Conservation (phyloP, 1,140 invertebrate species). For the Hypothenemus hampei region DNA sequence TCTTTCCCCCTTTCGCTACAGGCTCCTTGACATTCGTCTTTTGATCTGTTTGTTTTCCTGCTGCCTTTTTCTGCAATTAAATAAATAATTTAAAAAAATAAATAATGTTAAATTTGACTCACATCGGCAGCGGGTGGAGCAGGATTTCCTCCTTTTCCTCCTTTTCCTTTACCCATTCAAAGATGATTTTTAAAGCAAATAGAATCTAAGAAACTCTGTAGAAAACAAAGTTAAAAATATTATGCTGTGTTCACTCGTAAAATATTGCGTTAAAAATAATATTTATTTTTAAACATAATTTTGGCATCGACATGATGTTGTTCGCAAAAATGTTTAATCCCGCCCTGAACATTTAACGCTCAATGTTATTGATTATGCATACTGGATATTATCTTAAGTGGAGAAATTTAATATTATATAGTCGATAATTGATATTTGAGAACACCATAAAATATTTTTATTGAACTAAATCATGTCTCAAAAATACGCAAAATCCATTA, state of each 20-base stretch:
- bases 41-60: slow-evolving; percentile 1
- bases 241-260: background rate
- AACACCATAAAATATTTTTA: too few species aligned
- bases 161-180: slow-evolving; percentile 14
- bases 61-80: slow-evolving; percentile 8
- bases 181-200: background rate
- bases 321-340: too few species aligned
- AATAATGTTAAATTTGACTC: background rate
- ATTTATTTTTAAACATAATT: slow-evolving; percentile 11
- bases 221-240: too few species aligned
- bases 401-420: too few species aligned
- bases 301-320: background rate
- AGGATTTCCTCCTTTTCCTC: slow-evolving; percentile 5
- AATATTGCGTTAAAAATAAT: slow-evolving; percentile 3
- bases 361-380: too few species aligned
- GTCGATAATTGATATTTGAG: too few species aligned
- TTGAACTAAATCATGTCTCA: too few species aligned
- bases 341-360: too few species aligned
- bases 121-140: background rate
- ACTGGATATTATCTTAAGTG: too few species aligned
- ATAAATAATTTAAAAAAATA: background rate
- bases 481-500: too few species aligned
- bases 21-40: slow-evolving; percentile 4
- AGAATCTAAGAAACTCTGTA: background rate
- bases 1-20: slow-evolving; percentile 8